These are phyloP conservation scores for Drosophila conformis DNA, from an alignment of 2,888 invertebrate genomes.

Conservation along the genomic window DNA sequence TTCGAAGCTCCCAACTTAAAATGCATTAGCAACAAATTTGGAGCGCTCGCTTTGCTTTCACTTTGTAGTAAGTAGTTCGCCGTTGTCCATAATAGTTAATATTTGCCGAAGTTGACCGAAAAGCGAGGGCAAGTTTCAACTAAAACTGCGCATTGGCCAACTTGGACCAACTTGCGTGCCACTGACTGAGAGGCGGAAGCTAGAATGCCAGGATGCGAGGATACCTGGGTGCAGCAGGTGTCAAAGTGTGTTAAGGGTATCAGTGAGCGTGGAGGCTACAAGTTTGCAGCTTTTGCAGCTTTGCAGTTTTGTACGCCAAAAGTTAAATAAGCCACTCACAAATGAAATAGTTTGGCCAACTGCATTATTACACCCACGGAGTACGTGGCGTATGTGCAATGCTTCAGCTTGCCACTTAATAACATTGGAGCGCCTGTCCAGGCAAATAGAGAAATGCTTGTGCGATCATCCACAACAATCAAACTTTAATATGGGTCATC, in stretches of 20 bases:
- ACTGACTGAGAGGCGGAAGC: not conserved
- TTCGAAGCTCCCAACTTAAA: not conserved
- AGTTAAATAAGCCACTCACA: slow-evolving; percentile 24
- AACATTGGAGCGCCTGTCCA: slow-evolving; percentile 22
- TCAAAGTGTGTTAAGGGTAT: slow-evolving; percentile 54
- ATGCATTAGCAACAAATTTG: slow-evolving; percentile 2
- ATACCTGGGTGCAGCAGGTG: slow-evolving; percentile 50
- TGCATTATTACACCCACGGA: not conserved
- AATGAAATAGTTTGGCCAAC: slow-evolving; percentile 14
- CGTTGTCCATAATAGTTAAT: slow-evolving; percentile 27
- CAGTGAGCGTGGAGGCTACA: slow-evolving; percentile 22
- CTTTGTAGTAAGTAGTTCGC: not conserved
- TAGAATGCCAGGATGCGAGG: not conserved
- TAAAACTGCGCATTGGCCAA: slow-evolving; percentile 26
- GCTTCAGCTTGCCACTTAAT: slow-evolving; percentile 25
- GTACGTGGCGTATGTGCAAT: slow-evolving; percentile 41
- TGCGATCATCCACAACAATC: slow-evolving; percentile 9
- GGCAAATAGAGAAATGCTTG: slow-evolving; percentile 22
- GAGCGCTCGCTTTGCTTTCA: not conserved
- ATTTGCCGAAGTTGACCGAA: slow-evolving; percentile 30
- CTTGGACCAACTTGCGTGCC: slow-evolving; percentile 24
- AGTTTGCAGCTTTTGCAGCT: slow-evolving; percentile 16
- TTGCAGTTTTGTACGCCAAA: slow-evolving; percentile 2
- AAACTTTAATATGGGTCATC: slow-evolving; percentile 21
- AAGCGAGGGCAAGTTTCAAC: slow-evolving; percentile 24